Evolutionary conservation across 1,140 invertebrate species (phyloP).

Genomic region (Adoxophyes honmai): DNA sequence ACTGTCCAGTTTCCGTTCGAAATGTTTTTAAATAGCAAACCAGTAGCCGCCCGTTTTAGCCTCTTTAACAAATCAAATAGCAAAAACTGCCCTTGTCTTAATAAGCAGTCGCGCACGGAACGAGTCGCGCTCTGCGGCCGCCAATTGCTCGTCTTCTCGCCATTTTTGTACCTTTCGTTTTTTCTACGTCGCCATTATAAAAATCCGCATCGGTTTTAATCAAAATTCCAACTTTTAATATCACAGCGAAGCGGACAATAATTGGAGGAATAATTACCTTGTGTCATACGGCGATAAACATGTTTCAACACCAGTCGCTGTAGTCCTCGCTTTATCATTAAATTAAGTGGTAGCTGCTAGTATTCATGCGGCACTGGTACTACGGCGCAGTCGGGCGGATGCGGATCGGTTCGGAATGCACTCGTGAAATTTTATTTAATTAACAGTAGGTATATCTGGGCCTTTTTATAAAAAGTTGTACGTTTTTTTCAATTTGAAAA

Average conservation of each 20-base stretch:
- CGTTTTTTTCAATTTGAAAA: no score
- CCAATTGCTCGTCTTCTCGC: slow-evolving; percentile 50
- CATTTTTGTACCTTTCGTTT: slow-evolving; percentile 54
- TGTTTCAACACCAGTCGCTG: slow-evolving; percentile 26
- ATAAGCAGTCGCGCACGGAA: slow-evolving; percentile 67
- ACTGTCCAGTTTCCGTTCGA: slow-evolving; percentile 74
- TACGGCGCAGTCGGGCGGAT: slow-evolving; percentile 9
- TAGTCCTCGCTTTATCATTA: slow-evolving; percentile 35
- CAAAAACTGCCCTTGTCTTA: slow-evolving; percentile 73
- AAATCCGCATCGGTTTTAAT: slow-evolving; percentile 60
- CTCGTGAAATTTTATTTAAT: not conserved
- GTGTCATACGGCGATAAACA: slow-evolving; percentile 50
- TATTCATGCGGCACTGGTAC: slow-evolving; percentile 11
- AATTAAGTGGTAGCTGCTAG: slow-evolving; percentile 28
- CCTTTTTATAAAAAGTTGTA: no score
- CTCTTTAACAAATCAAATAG: slow-evolving; percentile 73
- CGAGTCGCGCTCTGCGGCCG: slow-evolving; percentile 53
- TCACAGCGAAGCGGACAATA: slow-evolving; percentile 44
- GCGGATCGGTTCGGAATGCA: not conserved
- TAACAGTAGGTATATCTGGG: no score
- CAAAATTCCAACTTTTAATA: slow-evolving; percentile 61
- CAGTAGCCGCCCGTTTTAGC: slow-evolving; percentile 59
- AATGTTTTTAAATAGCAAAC: slow-evolving; percentile 73
- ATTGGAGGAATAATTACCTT: slow-evolving; percentile 56
- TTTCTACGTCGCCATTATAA: slow-evolving; percentile 52